Base-by-base conservation (phyloP, 1,140 invertebrate genomes). In the Lepidurus apus region DNA sequence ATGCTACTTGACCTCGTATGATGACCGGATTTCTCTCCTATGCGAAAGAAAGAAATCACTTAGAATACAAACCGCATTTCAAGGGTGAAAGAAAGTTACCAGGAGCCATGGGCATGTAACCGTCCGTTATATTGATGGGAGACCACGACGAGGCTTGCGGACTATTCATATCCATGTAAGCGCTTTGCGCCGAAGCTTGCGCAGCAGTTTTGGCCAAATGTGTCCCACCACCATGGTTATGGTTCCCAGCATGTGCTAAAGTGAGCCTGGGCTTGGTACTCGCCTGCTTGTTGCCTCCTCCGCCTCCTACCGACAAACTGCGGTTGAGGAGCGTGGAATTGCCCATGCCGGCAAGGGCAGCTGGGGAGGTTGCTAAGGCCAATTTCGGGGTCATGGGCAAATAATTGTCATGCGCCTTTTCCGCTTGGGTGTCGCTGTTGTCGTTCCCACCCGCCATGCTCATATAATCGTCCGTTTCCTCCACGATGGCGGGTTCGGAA, bases 61-160 rank as follows among this genome's bases (percentile, higher is more conserved):
- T 26, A n/a, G 17, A 75, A 73, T 42, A 44, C 74, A 24, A 43
- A 79, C 34, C 80, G 44, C 74, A 44, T 43, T 42, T 43, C 74
- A 65, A 65, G 21, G 47, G 34, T 78, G 26, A 78, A 42, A 34
- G 47, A 24, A 77, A 74, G 75, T 77, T 80, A 79, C 84, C 83
- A 47, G 88, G 88, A 83, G 87, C 89, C 89, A 90, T 89, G 34
- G 86, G 86, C 83, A 89, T 87, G 79, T 90, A 90, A 13, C 82
- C 83, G 13, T 85, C 83, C 83, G 74, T 8, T 73, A 76, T 65
- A 44, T 53, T 75, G 17, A 74, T 24, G n/a, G 74, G 75, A 13
- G 75, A 47, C 79, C 79, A 79, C 8, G 77, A 53, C 13, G 77
- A n/a, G 13, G 65, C 75, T 24, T 75, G 47, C 11, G 79, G 75